A percentile compares a stretch with the other conserved stretches of the same genome.
Evolutionary conservation across 1,140 invertebrate genomes (phyloP).

Genomic region (Neomicropteryx cornuta): DNA sequence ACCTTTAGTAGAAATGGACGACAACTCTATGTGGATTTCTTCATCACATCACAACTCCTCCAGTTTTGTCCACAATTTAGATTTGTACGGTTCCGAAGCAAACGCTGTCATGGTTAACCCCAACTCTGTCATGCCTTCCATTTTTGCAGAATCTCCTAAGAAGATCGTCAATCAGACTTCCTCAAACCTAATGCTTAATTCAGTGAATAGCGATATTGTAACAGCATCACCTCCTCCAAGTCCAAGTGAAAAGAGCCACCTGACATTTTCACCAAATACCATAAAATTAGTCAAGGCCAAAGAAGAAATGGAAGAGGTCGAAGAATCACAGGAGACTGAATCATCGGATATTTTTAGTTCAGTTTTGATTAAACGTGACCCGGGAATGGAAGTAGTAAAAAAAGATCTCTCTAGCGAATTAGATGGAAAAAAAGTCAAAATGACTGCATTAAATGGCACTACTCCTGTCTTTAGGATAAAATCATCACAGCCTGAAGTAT

Average conservation of each 20-base stretch:
- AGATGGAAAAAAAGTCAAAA: conserved; percentile 24
- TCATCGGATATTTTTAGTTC: no score
- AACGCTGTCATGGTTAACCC: conserved; percentile 69
- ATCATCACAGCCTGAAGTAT: conserved; percentile 27
- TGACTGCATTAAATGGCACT: conserved; percentile 16
- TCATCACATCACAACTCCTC: conserved; percentile 42
- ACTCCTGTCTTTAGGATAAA: conserved; percentile 31
- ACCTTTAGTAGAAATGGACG: conserved; percentile 50
- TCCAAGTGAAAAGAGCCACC: conserved; percentile 46
- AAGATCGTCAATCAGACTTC: conserved; percentile 33
- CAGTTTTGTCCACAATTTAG: conserved; percentile 56
- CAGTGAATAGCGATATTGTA: conserved; percentile 25
- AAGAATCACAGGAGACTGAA: no score
- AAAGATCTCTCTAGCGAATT: conserved; percentile 42
- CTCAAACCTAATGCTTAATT: conserved; percentile 33
- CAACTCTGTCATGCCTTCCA: conserved; percentile 56
- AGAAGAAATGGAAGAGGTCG: conserved; percentile 31
- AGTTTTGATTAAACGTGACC: conserved; percentile 6
- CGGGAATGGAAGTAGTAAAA: conserved; percentile 33
- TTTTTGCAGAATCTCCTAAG: conserved; percentile 45
- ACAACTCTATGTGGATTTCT: conserved; percentile 43
- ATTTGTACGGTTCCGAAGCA: conserved; percentile 59
- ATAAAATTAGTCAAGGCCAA: conserved; percentile 44
- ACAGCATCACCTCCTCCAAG: conserved; percentile 30
- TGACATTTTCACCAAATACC: conserved; percentile 51